Evolutionary conservation across 2,797 vertebrate species (phyloP).

Genomic region (Micrastur ruficollis): DNA sequence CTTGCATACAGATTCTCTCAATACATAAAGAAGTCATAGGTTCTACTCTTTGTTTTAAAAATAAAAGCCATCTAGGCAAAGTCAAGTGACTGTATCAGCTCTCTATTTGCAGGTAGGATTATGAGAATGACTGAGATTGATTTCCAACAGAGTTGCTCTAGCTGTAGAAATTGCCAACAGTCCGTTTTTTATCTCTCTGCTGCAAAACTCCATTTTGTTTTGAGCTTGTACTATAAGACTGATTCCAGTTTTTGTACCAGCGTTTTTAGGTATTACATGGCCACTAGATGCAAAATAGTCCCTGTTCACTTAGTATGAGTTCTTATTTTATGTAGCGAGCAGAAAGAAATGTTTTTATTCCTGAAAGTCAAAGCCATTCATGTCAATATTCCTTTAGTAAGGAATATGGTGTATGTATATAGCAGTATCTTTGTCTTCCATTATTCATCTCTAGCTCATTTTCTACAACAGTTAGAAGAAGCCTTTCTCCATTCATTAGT

Average conservation of each 20-base stretch:
- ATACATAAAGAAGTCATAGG: neutral
- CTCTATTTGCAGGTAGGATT: neutral
- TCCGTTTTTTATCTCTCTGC: neutral
- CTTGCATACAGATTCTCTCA: neutral
- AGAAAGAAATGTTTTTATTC: neutral
- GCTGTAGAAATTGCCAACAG: neutral
- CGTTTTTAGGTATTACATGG: neutral
- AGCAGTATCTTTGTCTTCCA: neutral
- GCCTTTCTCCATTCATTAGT: neutral
- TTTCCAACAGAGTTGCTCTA: neutral
- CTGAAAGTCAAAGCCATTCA: neutral
- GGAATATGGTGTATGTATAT: neutral
- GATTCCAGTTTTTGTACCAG: neutral
- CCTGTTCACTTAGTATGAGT: neutral
- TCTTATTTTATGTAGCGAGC: neutral
- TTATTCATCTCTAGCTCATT: neutral
- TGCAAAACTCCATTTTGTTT: neutral
- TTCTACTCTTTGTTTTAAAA: neutral
- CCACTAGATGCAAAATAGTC: neutral
- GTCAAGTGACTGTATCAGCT: neutral
- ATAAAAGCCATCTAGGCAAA: neutral
- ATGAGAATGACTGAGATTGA: neutral
- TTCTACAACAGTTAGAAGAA: neutral
- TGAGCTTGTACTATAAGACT: neutral
- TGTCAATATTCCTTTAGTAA: neutral